These are phyloP conservation scores for Pseudomyrmex cubaensis DNA, from an alignment of 1,140 invertebrate species.

Conservation along the genomic window DNA sequence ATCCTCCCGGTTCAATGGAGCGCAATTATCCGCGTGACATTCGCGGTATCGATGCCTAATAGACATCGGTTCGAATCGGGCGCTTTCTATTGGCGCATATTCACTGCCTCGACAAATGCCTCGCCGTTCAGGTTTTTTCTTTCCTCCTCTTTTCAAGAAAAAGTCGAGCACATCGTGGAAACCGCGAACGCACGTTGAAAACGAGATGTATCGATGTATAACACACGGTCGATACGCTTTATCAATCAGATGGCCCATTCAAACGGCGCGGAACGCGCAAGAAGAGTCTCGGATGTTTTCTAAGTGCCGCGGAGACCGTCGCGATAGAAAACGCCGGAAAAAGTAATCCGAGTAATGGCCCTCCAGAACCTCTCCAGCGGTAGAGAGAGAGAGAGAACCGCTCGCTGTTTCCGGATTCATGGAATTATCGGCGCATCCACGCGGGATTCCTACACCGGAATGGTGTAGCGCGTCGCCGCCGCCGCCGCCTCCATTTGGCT, in stretches of 20 bases:
- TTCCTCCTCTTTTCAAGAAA: background rate
- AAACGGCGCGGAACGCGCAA: slow-evolving; percentile 27
- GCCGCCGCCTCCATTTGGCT: slow-evolving; percentile 37
- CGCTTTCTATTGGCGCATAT: background rate
- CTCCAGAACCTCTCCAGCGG: slow-evolving; percentile 55
- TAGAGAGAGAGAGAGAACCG: slow-evolving; percentile 25
- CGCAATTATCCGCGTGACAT: background rate
- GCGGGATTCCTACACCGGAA: slow-evolving; percentile 46
- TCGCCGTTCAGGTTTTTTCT: background rate
- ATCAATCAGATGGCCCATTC: slow-evolving; percentile 54
- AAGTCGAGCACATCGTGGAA: slow-evolving; percentile 12
- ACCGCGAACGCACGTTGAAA: slow-evolving; percentile 20
- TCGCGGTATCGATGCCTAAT: background rate
- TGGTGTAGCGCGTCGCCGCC: background rate
- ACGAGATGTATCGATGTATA: background rate
- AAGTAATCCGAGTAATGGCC: slow-evolving; percentile 77
- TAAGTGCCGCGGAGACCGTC: slow-evolving; percentile 44
- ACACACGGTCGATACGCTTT: background rate
- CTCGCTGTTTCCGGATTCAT: slow-evolving; percentile 67
- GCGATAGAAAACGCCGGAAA: slow-evolving; percentile 66
- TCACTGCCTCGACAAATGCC: slow-evolving; percentile 3
- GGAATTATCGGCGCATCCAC: slow-evolving; percentile 72
- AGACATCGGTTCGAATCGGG: background rate
- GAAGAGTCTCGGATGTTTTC: slow-evolving; percentile 22
- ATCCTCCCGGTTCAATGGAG: background rate